Evolutionary conservation across 2,797 vertebrate species (phyloP).

Genomic region (Sebastes steindachneri): DNA sequence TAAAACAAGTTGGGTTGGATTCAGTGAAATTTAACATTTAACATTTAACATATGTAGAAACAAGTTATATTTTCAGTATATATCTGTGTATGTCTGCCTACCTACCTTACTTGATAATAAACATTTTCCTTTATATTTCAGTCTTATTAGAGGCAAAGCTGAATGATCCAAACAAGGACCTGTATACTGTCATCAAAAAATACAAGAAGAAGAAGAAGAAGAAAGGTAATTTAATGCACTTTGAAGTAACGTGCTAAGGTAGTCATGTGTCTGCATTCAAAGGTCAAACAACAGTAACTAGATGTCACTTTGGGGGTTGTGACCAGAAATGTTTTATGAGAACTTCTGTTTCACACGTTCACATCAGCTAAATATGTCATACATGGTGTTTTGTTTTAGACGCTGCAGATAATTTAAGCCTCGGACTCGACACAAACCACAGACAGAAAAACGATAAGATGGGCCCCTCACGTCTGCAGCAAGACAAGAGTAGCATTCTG

Average conservation of each 20-base stretch:
- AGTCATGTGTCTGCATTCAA: background rate
- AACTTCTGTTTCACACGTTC: rapidly evolving
- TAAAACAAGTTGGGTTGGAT: background rate
- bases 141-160: background rate
- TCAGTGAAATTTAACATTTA: background rate
- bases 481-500: too few relatives aligned
- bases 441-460: background rate
- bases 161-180: background rate
- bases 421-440: background rate
- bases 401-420: background rate
- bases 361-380: rapidly evolving
- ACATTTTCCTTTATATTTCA: background rate
- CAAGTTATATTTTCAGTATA: background rate
- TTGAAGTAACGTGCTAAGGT: background rate
- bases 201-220: background rate
- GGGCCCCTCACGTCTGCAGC: too few relatives aligned
- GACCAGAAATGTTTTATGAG: background rate
- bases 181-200: too few relatives aligned
- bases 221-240: background rate
- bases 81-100: background rate
- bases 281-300: background rate
- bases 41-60: too few relatives aligned
- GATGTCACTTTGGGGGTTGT: background rate
- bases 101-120: background rate
- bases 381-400: background rate